Evolutionary conservation across 2,888 invertebrate genomes (phyloP).

Genomic region (Tenodera sinensis): DNA sequence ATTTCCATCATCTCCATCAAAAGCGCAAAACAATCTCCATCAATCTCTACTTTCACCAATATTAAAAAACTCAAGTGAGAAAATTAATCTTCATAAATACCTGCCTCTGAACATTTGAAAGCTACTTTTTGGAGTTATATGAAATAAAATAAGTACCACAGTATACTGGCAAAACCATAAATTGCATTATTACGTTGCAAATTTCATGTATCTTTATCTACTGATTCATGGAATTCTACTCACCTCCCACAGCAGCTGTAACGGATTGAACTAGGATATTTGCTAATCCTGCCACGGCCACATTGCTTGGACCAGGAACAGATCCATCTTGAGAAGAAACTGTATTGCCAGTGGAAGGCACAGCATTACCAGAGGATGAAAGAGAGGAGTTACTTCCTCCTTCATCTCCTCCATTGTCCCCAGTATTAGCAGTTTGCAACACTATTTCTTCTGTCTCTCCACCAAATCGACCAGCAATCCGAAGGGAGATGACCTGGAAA

Average conservation of each 20-base stretch:
- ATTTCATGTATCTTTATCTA: not conserved
- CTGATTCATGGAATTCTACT: constrained; percentile 3
- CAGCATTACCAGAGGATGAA: constrained; percentile 17
- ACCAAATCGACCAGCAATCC: constrained; percentile 61
- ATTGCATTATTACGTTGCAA: too few species aligned
- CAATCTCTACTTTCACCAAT: too few species aligned
- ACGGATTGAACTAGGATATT: constrained; percentile 26
- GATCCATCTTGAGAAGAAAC: constrained; percentile 17
- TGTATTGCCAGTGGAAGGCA: constrained; percentile 33
- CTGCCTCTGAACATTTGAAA: too few species aligned
- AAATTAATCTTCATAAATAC: too few species aligned
- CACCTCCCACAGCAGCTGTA: constrained; percentile 26
- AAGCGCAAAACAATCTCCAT: too few species aligned
- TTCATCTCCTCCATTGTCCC: constrained; percentile 6
- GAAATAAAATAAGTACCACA: too few species aligned
- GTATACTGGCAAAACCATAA: too few species aligned
- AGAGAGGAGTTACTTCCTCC: not conserved
- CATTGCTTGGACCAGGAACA: not conserved
- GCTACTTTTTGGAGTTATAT: too few species aligned
- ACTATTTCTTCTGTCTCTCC: constrained; percentile 70
- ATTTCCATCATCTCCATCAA: too few species aligned
- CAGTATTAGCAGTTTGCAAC: constrained; percentile 52
- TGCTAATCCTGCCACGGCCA: constrained; percentile 9
- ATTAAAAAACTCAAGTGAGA: too few species aligned
- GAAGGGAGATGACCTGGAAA: constrained; percentile 58